Base-by-base conservation (phyloP, 2,797 vertebrate species). In the Arctocebus calabarensis region DNA sequence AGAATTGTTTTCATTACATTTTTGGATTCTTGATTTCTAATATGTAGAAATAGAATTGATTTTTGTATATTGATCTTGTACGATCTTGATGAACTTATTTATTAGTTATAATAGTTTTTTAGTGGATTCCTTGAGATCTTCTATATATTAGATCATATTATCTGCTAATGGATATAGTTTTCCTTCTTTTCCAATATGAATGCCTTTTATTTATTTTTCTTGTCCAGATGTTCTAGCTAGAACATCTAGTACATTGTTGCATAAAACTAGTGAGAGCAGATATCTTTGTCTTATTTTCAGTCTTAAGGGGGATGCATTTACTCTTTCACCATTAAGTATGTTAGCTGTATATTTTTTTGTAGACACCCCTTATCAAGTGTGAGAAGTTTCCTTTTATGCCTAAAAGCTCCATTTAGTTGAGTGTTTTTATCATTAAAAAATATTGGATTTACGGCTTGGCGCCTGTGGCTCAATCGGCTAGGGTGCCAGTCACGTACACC, bases 11-110 rank as follows among this genome's bases (percentile, higher is more conserved):
- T 68, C 64, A 40, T 75, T 92, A 66, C 7, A 84, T 66, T 84
- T 77, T 70, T 85, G 29, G 37, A 85, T 78, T 34, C 2, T 78
- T 83, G 40, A 45, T 85, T 85, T 88, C 59, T 70, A 83, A 40
- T 59, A 27, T 88, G n/a, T 68, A 77, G n/a, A 88, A 79, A 57
- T 94, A 86, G 23, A 90, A 45, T 59, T 94, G 81, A 70, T 90
- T 94, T 88, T 86, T 59, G 55, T 90, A 61, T 78, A 34, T 37
- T 84, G 45, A 84, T 84, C 22, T 85, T 84, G 32, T 48, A 32
- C 32, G 55, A 29, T 59, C 75, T 75, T 66, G 48, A 66, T 91
- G 48, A 91, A 82, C 19, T 48, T 71, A 27, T 90, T 85, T 70
- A 59, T 77, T 82, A 29, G 19, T 92, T 95, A 40, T 93, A 68